Evolutionary conservation across 2,113 vertebrate genomes (phyloP), one percentile per base, ranked within the genome.

Genomic region (Pogona vitticeps): DNA sequence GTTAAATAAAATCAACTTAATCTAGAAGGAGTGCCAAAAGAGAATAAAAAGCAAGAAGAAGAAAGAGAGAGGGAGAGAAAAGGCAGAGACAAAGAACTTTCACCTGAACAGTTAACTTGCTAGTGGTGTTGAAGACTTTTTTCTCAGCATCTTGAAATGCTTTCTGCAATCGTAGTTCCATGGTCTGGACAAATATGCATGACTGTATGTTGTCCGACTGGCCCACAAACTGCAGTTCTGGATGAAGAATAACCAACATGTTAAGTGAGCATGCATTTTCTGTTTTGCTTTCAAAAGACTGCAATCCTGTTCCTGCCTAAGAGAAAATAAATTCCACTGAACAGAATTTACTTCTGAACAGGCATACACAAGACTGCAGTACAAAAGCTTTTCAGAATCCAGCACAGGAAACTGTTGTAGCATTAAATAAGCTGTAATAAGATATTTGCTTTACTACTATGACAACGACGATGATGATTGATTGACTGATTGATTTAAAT

Each of bases 221-320:
- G 79, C 98, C 97, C 94, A 99, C 98, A 94, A 99, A 99, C 95
- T 99, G 98, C 86, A 99, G 95, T 92, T 99, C 99, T 99, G 92
- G 56, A 96, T 95, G 63, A 91, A 81, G 46, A 95, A 91, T 1
- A 71, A 58, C 0, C 1, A 31, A n/a, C 91, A 26, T 1, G 33
- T 1, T 59, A 18, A 36, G 71, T 72, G 23, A 72, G 2, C 90
- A 63, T 20, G 26, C 2, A 72, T 71, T 75, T 79, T 2, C 1
- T 21, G n/a, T 71, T 28, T 31, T 26, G 28, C 28, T 80, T 79
- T 31, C 42, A 28, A 67, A 67, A 67, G 42, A 2, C 8, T 81
- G 61, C 7, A 81, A 68, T 42, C 65, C 33, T 63, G 65, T 17
- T 40, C 59, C 40, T 63, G 26, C 14, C 76, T 59, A 59, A 31